Evolutionary conservation across 2,797 vertebrate genomes (phyloP), one percentile per base, ranked within the genome.

Genomic region (Nyctibius grandis): DNA sequence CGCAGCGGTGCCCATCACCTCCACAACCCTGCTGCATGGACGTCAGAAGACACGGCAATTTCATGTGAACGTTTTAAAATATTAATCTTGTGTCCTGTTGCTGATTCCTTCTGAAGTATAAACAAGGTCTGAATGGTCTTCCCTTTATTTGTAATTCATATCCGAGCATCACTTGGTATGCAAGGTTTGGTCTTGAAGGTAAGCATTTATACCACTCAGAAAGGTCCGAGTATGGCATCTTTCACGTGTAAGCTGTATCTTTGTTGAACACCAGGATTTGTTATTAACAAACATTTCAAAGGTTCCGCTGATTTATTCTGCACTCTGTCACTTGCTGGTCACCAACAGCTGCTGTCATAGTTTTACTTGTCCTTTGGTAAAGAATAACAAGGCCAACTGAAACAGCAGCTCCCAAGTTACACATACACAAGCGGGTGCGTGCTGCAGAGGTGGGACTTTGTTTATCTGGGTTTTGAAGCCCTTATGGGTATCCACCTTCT

Each of bases 1-100:
- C 0, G 53, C 61, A 42, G n/a, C 2, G 1, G 9, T 6, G 20
- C 69, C 75, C 56, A 33, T 17, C 44, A 7, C 75, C 34, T 20
- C 85, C 1, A 1, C 10, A 0, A 44, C 85, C 51, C 64, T 60
- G 56, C 40, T 0, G 0, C 64, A 53, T 44, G 16, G 13, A 10
- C 11, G 2, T 15, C 0, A 1, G 19, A 73, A 23, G 44, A 92
- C 42, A 45, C 4, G 18, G 57, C 51, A 60, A 64, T n/a, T 88
- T 17, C 72, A 87, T 4, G 17, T 3, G 4, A 61, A 44, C 4
- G 9, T 13, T 74, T 47, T 42, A 67, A 85, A 95, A 68, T 40
- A 67, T 68, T 85, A 75, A 73, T 33, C 60, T 73, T 36, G 34
- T 19, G 47, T 60, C 59, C 51, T 63, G 29, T 16, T 60, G 47